These are phyloP conservation scores for Mechanitis messenoides DNA, from an alignment of 2,888 invertebrate species.

Conservation along the genomic window DNA sequence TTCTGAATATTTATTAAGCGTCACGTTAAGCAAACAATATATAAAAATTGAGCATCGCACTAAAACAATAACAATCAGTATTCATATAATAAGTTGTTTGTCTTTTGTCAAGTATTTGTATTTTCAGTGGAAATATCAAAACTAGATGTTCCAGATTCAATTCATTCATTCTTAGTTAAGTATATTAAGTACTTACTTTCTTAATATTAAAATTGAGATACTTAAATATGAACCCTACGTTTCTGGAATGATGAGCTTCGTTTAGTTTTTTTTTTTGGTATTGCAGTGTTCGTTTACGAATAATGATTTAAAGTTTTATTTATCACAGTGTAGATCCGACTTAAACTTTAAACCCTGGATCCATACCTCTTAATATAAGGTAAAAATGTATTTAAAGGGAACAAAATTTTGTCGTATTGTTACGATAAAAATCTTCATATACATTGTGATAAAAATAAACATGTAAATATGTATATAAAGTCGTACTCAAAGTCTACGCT, in stretches of 20 bases:
- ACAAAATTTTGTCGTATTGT: neutral
- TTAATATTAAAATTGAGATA: neutral
- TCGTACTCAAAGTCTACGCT: too few species aligned
- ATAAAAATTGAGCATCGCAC: neutral
- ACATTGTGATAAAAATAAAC: too few species aligned
- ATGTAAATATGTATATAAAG: too few species aligned
- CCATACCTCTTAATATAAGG: neutral
- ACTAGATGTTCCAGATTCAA: neutral
- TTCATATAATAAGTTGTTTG: neutral
- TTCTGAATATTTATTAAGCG: neutral
- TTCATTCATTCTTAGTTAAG: neutral
- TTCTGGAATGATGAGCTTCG: conserved; percentile 1
- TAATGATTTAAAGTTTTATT: conserved; percentile 12
- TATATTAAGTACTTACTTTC: conserved; percentile 3
- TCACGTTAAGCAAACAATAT: neutral
- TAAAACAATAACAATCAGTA: neutral
- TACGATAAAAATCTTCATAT: neutral
- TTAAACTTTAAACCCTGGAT: conserved; percentile 23
- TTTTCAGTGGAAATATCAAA: neutral
- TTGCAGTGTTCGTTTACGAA: neutral
- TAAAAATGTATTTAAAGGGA: neutral
- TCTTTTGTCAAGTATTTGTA: neutral
- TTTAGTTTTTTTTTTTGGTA: neutral
- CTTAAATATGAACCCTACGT: neutral
- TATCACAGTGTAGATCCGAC: conserved; percentile 23